Conservation (phyloP, 2,888 invertebrate species). For the Meteorus cinctellus region DNA sequence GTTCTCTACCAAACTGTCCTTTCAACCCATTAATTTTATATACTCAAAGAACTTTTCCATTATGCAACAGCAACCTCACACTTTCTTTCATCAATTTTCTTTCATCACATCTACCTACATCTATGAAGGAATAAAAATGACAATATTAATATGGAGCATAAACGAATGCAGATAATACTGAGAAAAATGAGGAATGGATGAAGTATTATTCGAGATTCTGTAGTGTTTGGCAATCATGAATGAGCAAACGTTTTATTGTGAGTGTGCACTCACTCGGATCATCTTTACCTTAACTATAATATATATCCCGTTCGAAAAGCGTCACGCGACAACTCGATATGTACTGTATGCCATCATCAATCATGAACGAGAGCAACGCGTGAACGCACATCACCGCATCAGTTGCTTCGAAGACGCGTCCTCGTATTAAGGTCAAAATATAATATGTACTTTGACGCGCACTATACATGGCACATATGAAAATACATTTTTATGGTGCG, state of each 20-base stretch:
- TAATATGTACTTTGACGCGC: constrained; percentile 6
- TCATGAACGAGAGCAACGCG: constrained; percentile 40
- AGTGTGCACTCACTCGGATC: constrained; percentile 14
- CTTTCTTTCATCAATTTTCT: background rate
- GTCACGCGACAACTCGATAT: background rate
- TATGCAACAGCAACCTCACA: background rate
- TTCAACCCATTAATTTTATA: background rate
- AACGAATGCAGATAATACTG: background rate
- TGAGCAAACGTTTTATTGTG: background rate
- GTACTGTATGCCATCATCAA: constrained; percentile 36
- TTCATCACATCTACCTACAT: background rate
- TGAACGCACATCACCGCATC: background rate
- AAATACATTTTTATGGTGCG: constrained; percentile 5
- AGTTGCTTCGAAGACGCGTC: constrained; percentile 35
- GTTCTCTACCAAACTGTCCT: background rate
- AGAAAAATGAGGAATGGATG: background rate
- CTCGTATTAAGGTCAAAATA: constrained; percentile 33
- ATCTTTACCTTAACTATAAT: background rate
- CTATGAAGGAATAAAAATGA: background rate
- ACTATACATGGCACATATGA: constrained; percentile 1
- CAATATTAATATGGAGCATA: background rate
- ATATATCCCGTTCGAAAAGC: background rate
- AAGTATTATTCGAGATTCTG: background rate
- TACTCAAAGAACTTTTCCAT: background rate
- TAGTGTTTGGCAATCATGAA: constrained; percentile 16